These are phyloP conservation scores for Zygogramma bicolorata DNA, from an alignment of 2,888 invertebrate species.

Conservation along the genomic window DNA sequence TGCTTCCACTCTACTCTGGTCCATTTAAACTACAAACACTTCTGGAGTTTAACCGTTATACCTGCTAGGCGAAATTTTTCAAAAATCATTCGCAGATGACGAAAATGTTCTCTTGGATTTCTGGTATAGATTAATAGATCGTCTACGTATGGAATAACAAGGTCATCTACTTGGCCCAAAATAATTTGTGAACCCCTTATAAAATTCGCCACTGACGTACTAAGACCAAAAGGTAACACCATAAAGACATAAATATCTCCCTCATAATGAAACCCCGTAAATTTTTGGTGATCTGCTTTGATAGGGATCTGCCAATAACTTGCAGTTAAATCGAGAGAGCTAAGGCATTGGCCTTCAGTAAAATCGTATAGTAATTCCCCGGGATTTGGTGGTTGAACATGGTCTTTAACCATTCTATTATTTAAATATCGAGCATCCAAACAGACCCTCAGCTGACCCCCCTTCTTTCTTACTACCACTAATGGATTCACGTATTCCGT, in stretches of 20 bases:
- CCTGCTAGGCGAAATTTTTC: neutral
- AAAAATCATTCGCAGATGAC: conserved; percentile 19
- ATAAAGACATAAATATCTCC: conserved; percentile 15
- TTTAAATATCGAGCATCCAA: conserved; percentile 10
- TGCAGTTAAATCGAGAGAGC: neutral
- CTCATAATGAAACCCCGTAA: neutral
- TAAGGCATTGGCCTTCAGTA: conserved; percentile 3
- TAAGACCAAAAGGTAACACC: conserved; percentile 5
- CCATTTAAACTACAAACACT: conserved; percentile 16
- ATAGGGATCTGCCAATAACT: conserved; percentile 19
- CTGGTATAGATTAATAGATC: conserved; percentile 17
- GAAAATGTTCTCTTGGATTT: neutral
- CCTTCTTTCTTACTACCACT: neutral
- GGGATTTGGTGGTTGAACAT: neutral
- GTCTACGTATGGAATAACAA: conserved; percentile 12
- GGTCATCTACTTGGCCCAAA: neutral
- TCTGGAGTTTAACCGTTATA: conserved; percentile 20
- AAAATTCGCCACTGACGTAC: conserved; percentile 23
- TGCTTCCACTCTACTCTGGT: conserved; percentile 11
- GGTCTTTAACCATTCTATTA: neutral
- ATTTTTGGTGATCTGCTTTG: neutral
- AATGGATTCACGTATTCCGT: conserved; percentile 12
- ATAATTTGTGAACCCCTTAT: conserved; percentile 5
- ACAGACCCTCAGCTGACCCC: neutral
- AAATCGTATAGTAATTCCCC: conserved; percentile 8